Percentiles rank a stretch among this genome's conserved stretches.
These are phyloP conservation scores for Numida meleagris DNA, from an alignment of 2,113 vertebrate species.

Conservation along the genomic window DNA sequence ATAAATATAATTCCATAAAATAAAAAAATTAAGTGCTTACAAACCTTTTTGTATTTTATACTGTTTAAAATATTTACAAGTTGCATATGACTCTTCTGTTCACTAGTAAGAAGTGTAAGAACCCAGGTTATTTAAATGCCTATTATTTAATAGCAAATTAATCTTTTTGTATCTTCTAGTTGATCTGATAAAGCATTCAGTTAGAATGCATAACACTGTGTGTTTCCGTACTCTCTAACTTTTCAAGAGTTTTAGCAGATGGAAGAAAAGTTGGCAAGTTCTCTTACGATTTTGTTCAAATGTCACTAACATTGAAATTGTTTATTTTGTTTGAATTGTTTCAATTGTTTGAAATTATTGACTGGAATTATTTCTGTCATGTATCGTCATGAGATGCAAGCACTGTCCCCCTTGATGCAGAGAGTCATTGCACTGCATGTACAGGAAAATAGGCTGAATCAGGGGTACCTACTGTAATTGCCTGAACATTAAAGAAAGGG, in stretches of 20 bases:
- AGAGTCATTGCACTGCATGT: background rate
- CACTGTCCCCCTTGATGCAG: background rate
- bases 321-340: too few relatives aligned
- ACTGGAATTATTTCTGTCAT: background rate
- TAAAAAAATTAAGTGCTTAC: background rate
- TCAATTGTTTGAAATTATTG: background rate
- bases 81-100: rapidly evolving
- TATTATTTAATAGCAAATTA: background rate
- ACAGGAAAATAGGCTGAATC: background rate
- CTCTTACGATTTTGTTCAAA: background rate
- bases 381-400: background rate
- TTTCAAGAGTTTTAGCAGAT: background rate
- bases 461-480: background rate
- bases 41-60: background rate
- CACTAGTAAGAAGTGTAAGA: background rate
- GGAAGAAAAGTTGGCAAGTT: background rate
- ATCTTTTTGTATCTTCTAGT: background rate
- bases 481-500: rapidly evolving
- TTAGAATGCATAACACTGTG: background rate
- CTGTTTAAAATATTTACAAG: background rate
- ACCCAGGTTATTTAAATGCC: background rate
- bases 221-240: background rate
- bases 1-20: background rate
- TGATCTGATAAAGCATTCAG: background rate
- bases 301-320: too few relatives aligned